phyloP scores from a whole-genome alignment of 1,140 invertebrate genomes.

The Eciton burchellii region DNA sequence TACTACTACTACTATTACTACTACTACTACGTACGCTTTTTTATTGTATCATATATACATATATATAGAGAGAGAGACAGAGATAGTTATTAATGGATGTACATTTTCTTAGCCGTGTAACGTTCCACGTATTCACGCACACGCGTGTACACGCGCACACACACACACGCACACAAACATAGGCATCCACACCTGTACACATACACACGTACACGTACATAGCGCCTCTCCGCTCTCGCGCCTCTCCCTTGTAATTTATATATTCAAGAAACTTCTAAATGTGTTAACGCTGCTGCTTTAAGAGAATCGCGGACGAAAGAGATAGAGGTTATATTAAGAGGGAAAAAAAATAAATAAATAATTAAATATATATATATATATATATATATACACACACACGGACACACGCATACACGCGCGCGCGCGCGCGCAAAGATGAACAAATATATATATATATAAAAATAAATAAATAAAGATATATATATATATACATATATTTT shows the following conservation, averaged over 20 bases:
- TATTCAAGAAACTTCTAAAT: slow-evolving; percentile 80
- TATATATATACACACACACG: slow-evolving; percentile 47
- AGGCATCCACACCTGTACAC: too few species aligned
- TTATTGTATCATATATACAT: slow-evolving; percentile 80
- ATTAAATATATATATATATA: slow-evolving; percentile 57
- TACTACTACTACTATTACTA: slow-evolving; percentile 49
- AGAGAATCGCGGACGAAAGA: slow-evolving; percentile 53
- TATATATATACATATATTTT: slow-evolving; percentile 78
- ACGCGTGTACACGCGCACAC: too few species aligned
- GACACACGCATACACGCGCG: slow-evolving; percentile 59
- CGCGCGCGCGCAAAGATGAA: too few species aligned
- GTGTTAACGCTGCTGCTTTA: slow-evolving; percentile 81
- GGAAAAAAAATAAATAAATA: too few species aligned
- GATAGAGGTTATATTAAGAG: slow-evolving; percentile 72
- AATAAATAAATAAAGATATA: slow-evolving; percentile 65
- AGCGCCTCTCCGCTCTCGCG: slow-evolving; percentile 3
- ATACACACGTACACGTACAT: slow-evolving; percentile 28
- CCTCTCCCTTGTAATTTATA: slow-evolving; percentile 78
- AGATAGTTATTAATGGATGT: slow-evolving; percentile 77
- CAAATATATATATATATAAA: slow-evolving; percentile 61
- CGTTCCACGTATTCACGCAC: too few species aligned
- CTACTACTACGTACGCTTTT: slow-evolving; percentile 74
- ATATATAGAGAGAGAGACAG: too few species aligned
- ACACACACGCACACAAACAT: too few species aligned
- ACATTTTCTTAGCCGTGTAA: slow-evolving; percentile 79